Conservation (phyloP, 30 jellyfish, hydroid and myxozoan species). For the Sanderia malayensis region DNA sequence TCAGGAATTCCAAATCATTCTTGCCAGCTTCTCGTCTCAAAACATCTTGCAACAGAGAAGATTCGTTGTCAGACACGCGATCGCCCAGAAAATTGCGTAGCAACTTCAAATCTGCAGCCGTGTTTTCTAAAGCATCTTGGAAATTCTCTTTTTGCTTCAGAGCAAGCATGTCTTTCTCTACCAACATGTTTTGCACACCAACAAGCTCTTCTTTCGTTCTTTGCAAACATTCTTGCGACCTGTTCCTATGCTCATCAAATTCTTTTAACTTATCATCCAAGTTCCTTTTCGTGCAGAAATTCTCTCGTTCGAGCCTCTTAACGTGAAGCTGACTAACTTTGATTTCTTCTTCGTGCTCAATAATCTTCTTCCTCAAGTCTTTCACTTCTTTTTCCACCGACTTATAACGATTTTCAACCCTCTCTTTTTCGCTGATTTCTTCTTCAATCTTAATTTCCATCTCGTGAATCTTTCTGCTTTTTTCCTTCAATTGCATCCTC, state of each 20-base stretch:
- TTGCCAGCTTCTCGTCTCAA: slow-evolving; percentile 32
- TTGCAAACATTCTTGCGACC: slow-evolving; percentile 64
- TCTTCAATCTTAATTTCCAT: slow-evolving; percentile 42
- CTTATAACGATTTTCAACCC: slow-evolving; percentile 22
- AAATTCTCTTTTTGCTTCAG: slow-evolving; percentile 79
- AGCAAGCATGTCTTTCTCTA: slow-evolving; percentile 85
- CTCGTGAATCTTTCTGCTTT: slow-evolving; percentile 58
- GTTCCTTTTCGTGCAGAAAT: slow-evolving; percentile 37
- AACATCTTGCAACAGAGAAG: slow-evolving; percentile 10
- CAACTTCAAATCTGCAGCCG: slow-evolving; percentile 77
- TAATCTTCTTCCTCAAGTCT: slow-evolving; percentile 43
- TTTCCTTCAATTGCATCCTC: slow-evolving; percentile 51
- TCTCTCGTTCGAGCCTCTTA: slow-evolving; percentile 71
- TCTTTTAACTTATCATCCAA: slow-evolving; percentile 58
- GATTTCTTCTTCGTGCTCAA: slow-evolving; percentile 67
- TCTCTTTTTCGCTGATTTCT: slow-evolving; percentile 45
- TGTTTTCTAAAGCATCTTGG: slow-evolving; percentile 88
- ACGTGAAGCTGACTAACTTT: slow-evolving; percentile 65
- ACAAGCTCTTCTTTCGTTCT: slow-evolving; percentile 77
- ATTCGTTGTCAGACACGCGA: slow-evolving; percentile 9
- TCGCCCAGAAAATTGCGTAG: slow-evolving; percentile 53
- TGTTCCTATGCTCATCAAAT: slow-evolving; percentile 77
- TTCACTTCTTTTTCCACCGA: slow-evolving; percentile 65
- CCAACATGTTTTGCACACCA: slow-evolving; percentile 69
- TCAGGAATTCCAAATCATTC: slow-evolving; percentile 57